Evolutionary conservation across 2,888 invertebrate species (phyloP).

Genomic region (Ommatoiulus sabulosus): DNA sequence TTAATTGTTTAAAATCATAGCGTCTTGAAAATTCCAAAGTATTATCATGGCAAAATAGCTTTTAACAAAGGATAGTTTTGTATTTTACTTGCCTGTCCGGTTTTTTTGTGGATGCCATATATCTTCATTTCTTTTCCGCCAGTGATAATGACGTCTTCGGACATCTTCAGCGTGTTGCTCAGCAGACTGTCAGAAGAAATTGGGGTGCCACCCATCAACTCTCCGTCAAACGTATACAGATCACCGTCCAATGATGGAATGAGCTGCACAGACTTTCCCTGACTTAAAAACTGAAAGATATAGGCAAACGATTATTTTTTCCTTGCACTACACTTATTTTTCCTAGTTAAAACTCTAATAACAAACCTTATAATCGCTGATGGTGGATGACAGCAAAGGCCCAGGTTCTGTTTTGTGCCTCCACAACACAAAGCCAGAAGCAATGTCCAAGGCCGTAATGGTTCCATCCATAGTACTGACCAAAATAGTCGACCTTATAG

Average conservation of each 20-base stretch:
- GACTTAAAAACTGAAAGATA: constrained; percentile 78
- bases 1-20: too few species aligned
- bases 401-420: constrained; percentile 80
- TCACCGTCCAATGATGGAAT: constrained; percentile 94
- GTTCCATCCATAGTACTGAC: constrained; percentile 93
- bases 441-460: constrained; percentile 82
- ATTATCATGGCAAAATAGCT: too few species aligned
- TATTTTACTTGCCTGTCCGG: constrained; percentile 71
- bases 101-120: constrained; percentile 83
- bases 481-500: constrained; percentile 72
- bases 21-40: too few species aligned
- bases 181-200: constrained; percentile 87
- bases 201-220: constrained; percentile 86
- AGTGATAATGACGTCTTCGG: constrained; percentile 69
- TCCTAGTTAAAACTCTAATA: neutral
- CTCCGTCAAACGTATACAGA: constrained; percentile 91
- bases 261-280: constrained; percentile 87
- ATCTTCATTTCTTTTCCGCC: constrained; percentile 88
- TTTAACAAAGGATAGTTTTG: too few species aligned
- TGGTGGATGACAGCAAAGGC: constrained; percentile 87
- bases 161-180: constrained; percentile 80
- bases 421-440: constrained; percentile 79
- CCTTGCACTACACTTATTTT: neutral
- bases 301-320: neutral
- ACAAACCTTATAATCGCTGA: constrained; percentile 85